Evolutionary conservation across 2,113 vertebrate genomes (phyloP).

Genomic region (Puffinus mauretanicus): DNA sequence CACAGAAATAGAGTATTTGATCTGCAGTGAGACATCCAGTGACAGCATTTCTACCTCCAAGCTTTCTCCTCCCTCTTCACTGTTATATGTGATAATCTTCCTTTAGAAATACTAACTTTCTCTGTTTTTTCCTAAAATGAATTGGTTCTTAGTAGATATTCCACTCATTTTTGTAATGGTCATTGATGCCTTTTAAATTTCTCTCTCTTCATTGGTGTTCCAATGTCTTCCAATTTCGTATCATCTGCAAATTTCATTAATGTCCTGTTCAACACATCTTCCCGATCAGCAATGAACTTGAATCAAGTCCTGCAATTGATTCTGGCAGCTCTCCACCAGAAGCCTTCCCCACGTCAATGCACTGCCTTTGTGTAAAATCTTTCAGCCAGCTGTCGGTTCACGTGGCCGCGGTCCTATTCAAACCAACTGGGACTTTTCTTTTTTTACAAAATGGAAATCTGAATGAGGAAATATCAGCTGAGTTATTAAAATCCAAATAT

Average conservation of each 20-base stretch:
- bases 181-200: neutral
- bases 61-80: neutral
- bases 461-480: neutral
- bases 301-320: neutral
- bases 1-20: neutral
- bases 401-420: neutral
- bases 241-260: neutral
- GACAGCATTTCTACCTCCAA: neutral
- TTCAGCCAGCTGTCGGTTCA: neutral
- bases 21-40: neutral
- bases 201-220: neutral
- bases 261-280: neutral
- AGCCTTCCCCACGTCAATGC: neutral
- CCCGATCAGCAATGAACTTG: neutral
- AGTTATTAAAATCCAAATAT: neutral
- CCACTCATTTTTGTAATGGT: neutral
- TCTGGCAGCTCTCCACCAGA: neutral
- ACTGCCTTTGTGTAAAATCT: neutral
- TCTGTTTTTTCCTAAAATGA: neutral
- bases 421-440: neutral
- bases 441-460: neutral
- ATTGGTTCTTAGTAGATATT: neutral
- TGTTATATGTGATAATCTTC: neutral
- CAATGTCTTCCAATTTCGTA: neutral
- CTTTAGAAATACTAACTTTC: neutral